Evolutionary conservation across 2,888 invertebrate genomes (phyloP).

Genomic region (Gonocerus acuteangulatus): DNA sequence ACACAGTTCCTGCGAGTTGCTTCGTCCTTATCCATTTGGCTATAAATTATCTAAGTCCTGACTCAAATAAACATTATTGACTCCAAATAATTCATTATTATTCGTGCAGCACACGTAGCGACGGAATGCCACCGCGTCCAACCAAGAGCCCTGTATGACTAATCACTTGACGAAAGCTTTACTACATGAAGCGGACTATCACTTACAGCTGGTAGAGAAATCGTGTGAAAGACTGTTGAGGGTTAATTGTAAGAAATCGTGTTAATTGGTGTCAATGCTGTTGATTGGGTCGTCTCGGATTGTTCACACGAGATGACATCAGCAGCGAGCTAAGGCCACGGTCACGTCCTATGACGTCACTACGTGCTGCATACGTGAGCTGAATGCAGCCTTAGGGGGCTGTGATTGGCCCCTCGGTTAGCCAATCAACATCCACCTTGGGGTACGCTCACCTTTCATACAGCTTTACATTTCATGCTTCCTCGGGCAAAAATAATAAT

Average conservation of each 20-base stretch:
- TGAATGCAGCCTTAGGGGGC: not conserved
- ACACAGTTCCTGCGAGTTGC: too few relatives aligned
- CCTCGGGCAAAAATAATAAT: too few relatives aligned
- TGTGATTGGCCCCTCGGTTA: not conserved
- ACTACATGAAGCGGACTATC: too few relatives aligned
- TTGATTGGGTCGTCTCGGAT: conserved; percentile 20
- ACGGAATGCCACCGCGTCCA: too few relatives aligned
- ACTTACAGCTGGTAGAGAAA: conserved; percentile 1
- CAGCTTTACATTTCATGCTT: not conserved
- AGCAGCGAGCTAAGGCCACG: not conserved
- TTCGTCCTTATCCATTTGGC: too few relatives aligned
- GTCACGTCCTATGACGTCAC: conserved; percentile 4
- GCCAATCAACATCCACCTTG: not conserved
- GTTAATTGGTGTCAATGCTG: conserved; percentile 23
- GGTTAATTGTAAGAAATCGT: conserved; percentile 26
- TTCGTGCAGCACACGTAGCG: too few relatives aligned
- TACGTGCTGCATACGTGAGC: not conserved
- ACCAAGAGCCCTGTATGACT: too few relatives aligned
- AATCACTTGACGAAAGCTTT: too few relatives aligned
- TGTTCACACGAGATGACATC: conserved; percentile 23
- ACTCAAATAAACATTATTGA: too few relatives aligned
- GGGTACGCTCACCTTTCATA: not conserved
- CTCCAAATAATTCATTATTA: too few relatives aligned
- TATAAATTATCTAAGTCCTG: too few relatives aligned
- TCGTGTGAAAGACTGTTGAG: conserved; percentile 14